Percentiles rank a stretch among this genome's conserved stretches.
Conservation (phyloP, 2,888 invertebrate genomes). For the Agrotis ipsilon region DNA sequence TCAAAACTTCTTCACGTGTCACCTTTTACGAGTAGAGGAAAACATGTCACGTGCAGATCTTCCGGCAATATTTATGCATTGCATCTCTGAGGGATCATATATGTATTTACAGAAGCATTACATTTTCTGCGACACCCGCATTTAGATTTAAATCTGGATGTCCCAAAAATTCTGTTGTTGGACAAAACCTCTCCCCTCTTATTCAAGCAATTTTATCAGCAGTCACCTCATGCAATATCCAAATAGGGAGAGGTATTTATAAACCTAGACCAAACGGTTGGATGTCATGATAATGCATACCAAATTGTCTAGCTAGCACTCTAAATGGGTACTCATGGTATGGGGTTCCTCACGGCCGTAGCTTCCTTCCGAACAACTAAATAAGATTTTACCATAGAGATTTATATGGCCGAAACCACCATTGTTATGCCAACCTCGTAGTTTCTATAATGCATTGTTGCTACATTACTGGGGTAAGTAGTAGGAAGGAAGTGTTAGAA, state of each 20-base stretch:
- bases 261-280: constrained; percentile 24
- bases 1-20: not conserved
- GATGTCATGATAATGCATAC: constrained; percentile 26
- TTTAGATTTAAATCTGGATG: not conserved
- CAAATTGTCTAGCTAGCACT: constrained; percentile 38
- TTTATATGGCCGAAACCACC: constrained; percentile 38
- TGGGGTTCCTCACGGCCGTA: constrained; percentile 42
- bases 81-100: not conserved
- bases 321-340: constrained; percentile 26
- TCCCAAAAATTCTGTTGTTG: not conserved
- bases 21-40: not conserved
- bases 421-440: constrained; percentile 50
- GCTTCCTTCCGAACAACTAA: constrained; percentile 55
- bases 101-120: not conserved
- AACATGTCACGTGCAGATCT: constrained; percentile 1
- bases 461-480: constrained; percentile 35
- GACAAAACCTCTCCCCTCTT: no score
- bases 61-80: not conserved
- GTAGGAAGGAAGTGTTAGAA: constrained; percentile 29
- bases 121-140: not conserved
- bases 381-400: constrained; percentile 46
- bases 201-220: constrained; percentile 3
- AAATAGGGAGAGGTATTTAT: constrained; percentile 34
- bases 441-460: constrained; percentile 38
- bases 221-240: not conserved